Percentiles rank a stretch among this genome's conserved stretches.
These are phyloP conservation scores for Syrista parreyssii DNA, from an alignment of 2,888 invertebrate genomes.

Conservation along the genomic window DNA sequence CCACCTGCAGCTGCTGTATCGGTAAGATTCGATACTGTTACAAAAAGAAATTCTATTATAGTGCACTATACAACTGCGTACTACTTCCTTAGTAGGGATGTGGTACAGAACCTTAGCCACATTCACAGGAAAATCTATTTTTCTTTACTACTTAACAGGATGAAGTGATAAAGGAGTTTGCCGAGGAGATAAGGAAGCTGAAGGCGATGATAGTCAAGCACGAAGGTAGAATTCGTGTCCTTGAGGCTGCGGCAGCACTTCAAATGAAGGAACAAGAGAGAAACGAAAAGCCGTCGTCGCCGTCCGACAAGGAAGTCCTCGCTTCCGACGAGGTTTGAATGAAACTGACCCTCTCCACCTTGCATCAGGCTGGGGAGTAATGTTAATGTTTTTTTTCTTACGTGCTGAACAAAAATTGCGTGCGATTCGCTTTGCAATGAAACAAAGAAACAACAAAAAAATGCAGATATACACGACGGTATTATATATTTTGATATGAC, in stretches of 20 bases:
- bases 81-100: background rate
- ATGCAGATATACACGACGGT: conserved; percentile 49
- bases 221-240: conserved; percentile 85
- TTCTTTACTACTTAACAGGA: conserved; percentile 68
- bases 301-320: conserved; percentile 54
- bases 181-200: conserved; percentile 90
- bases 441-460: conserved; percentile 3
- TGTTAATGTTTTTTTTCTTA: conserved; percentile 1
- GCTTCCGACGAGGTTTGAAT: conserved; percentile 63
- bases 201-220: conserved; percentile 96
- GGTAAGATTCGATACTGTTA: conserved; percentile 36
- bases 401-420: conserved; percentile 33
- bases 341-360: conserved; percentile 9
- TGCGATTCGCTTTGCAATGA: conserved; percentile 33
- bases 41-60: background rate
- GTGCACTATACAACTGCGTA: background rate
- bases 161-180: conserved; percentile 83
- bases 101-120: background rate
- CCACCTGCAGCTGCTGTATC: conserved; percentile 42
- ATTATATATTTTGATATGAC: conserved; percentile 65
- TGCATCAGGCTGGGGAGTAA: conserved; percentile 6
- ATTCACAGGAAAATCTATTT: background rate
- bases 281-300: conserved; percentile 58
- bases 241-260: conserved; percentile 75
- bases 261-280: conserved; percentile 63